These are phyloP conservation scores for Brachionus asplanchnoidis DNA, from an alignment of 1,140 invertebrate species.

Conservation along the genomic window DNA sequence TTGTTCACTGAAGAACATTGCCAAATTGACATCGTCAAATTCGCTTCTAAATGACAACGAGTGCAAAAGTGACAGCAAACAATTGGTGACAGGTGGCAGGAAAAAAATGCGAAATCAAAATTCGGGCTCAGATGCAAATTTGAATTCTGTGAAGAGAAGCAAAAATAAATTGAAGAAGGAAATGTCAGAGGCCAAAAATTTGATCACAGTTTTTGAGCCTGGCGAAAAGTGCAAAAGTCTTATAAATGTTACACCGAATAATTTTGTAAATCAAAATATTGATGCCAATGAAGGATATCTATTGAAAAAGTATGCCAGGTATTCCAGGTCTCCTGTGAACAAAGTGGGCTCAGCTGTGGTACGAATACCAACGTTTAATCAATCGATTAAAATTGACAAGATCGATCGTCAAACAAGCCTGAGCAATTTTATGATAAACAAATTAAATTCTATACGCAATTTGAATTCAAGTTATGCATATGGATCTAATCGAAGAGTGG, in stretches of 20 bases:
- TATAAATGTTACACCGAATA: background rate
- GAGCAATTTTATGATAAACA: conserved; percentile 5
- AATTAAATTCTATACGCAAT: background rate
- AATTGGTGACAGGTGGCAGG: background rate
- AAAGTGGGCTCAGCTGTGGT: conserved; percentile 3
- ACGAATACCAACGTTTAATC: background rate
- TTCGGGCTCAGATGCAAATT: background rate
- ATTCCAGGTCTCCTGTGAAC: background rate
- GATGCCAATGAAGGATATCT: background rate
- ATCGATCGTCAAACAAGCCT: background rate
- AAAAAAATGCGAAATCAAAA: background rate
- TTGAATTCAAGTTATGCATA: conserved; percentile 18
- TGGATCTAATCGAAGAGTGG: background rate
- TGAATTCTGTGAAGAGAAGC: background rate
- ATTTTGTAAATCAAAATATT: background rate
- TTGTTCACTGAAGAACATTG: background rate
- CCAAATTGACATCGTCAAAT: background rate
- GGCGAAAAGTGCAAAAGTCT: background rate
- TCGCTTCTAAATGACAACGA: background rate
- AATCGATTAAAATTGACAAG: background rate
- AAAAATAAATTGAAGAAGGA: background rate
- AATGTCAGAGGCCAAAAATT: background rate
- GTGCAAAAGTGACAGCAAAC: background rate
- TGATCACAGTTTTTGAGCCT: background rate
- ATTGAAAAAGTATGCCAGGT: background rate